These are phyloP conservation scores for Muntiacus reevesi DNA, from an alignment of 2,113 vertebrate species.

Conservation along the genomic window DNA sequence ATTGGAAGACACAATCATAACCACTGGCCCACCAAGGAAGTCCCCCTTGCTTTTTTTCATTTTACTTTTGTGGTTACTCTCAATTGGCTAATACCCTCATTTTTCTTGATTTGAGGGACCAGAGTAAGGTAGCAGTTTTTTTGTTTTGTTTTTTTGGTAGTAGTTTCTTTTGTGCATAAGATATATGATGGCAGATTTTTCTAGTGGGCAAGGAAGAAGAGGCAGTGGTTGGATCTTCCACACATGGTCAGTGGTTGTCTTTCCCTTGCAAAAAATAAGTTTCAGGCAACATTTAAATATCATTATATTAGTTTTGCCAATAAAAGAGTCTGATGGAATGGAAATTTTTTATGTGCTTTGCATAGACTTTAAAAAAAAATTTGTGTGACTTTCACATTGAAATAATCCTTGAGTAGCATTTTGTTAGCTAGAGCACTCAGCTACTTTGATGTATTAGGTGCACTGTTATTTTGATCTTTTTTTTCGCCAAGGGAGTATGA, in stretches of 20 bases:
- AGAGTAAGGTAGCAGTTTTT: not conserved
- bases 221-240: not conserved
- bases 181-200: not conserved
- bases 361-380: not conserved
- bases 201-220: not conserved
- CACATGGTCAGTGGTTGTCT: not conserved
- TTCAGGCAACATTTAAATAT: not conserved
- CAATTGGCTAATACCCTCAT: not conserved
- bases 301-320: not conserved
- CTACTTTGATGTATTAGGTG: not conserved
- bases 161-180: not conserved
- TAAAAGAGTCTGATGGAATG: not conserved
- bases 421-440: not conserved
- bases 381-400: constrained; percentile 6
- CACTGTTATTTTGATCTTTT: not conserved
- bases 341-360: not conserved
- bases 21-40: not conserved
- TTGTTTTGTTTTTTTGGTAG: not conserved
- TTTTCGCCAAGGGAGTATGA: not conserved
- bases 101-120: not conserved
- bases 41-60: not conserved
- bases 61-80: not conserved
- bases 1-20: not conserved
- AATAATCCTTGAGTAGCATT: not conserved
- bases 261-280: not conserved